phyloP scores from a whole-genome alignment of 2,113 vertebrate species.

The Coracopsis vasa region DNA sequence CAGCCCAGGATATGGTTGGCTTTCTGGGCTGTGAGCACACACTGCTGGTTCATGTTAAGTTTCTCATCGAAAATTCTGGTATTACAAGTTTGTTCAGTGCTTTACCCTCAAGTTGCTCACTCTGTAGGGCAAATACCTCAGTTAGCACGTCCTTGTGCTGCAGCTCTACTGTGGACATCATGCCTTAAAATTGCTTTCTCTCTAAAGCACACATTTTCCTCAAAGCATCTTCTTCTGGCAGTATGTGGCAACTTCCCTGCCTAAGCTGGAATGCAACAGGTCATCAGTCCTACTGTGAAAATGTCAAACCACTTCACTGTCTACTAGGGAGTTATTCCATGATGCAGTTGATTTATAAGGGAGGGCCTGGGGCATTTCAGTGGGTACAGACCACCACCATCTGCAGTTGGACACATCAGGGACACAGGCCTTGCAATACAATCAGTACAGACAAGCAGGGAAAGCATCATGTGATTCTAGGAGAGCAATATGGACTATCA shows the following conservation, averaged over 20 bases:
- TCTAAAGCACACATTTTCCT: accelerated
- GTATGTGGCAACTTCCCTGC: not conserved
- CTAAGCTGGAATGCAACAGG: not conserved
- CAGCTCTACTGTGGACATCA: not conserved
- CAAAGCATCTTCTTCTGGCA: not conserved
- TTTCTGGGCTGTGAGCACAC: too few species aligned
- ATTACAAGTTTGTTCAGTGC: not conserved
- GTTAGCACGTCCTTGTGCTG: not conserved
- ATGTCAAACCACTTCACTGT: not conserved
- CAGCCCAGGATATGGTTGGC: too few species aligned
- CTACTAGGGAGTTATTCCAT: not conserved
- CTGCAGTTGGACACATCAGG: not conserved
- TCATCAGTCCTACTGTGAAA: not conserved
- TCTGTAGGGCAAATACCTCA: not conserved
- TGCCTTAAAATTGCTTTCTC: not conserved
- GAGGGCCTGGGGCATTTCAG: not conserved
- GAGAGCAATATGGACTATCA: not conserved
- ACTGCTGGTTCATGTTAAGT: too few species aligned
- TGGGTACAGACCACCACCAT: not conserved
- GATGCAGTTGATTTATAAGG: not conserved
- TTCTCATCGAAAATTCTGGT: not conserved
- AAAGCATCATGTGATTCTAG: not conserved
- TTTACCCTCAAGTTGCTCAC: not conserved
- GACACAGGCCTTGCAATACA: not conserved
- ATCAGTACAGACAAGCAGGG: not conserved